Evolutionary conservation across 2,797 vertebrate genomes (phyloP).

Genomic region (Molossus alvarezi): DNA sequence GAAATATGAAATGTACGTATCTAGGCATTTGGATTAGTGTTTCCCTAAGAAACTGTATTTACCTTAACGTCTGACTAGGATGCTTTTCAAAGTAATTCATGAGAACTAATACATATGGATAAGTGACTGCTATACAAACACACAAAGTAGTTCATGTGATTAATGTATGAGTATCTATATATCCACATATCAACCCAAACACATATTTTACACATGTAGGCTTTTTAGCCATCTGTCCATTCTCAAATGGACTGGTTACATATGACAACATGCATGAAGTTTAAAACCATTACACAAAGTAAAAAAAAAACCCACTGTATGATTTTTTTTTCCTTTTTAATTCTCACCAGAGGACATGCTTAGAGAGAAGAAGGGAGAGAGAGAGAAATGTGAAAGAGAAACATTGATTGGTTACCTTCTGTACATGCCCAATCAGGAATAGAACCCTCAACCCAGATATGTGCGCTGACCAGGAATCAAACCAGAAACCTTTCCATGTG

Average conservation of each 20-base stretch:
- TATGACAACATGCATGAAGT: neutral
- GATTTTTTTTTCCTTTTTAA: no score
- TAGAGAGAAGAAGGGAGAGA: no score
- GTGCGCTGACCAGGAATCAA: no score
- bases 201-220: neutral
- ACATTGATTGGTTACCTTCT: no score
- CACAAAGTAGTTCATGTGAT: neutral
- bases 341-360: no score
- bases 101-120: neutral
- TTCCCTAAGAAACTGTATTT: neutral
- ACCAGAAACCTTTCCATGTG: no score
- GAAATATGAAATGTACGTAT: neutral
- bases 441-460: no score
- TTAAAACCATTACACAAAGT: neutral
- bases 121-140: neutral
- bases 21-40: neutral
- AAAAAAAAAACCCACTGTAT: neutral
- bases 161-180: neutral
- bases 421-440: no score
- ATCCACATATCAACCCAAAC: neutral
- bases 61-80: neutral
- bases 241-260: neutral
- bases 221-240: neutral
- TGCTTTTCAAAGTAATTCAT: constrained; percentile 9
- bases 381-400: no score